A percentile compares a stretch with the other conserved stretches of the same genome.
Conservation (phyloP, 2,797 vertebrate species). For the Leontopithecus rosalia region DNA sequence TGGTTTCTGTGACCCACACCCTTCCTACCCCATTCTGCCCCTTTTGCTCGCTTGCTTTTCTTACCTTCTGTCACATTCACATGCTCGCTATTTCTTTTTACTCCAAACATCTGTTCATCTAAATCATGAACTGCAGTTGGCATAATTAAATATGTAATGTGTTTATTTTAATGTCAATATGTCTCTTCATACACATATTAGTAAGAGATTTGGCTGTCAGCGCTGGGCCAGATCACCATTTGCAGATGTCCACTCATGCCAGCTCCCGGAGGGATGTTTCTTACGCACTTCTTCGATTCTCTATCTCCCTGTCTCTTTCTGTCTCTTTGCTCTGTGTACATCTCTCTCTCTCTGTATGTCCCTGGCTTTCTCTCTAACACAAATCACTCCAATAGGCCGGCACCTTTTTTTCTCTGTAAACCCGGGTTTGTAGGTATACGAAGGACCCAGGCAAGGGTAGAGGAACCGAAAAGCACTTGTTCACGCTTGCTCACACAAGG, state of each 20-base stretch:
- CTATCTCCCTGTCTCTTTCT: neutral
- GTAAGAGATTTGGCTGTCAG: slow-evolving; percentile 41
- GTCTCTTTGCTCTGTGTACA: neutral
- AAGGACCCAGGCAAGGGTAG: neutral
- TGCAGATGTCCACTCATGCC: neutral
- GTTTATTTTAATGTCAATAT: slow-evolving; percentile 60
- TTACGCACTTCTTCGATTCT: neutral
- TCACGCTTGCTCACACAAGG: neutral
- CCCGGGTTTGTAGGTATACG: neutral
- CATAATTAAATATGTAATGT: slow-evolving; percentile 52
- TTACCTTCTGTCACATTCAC: slow-evolving; percentile 13
- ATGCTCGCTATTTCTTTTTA: slow-evolving; percentile 35
- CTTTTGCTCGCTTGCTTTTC: neutral
- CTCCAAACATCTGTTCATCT: slow-evolving; percentile 58
- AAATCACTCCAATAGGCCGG: neutral
- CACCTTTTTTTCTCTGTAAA: neutral
- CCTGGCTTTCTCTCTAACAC: neutral
- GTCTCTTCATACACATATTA: slow-evolving; percentile 17
- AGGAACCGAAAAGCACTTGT: neutral
- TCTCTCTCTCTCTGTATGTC: neutral
- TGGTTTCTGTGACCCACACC: neutral
- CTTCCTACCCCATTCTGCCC: neutral
- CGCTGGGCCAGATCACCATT: neutral
- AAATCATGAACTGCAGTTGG: slow-evolving; percentile 29
- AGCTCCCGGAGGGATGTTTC: neutral